Evolutionary conservation across 2,113 vertebrate species (phyloP).

Genomic region (Pterocles gutturalis): DNA sequence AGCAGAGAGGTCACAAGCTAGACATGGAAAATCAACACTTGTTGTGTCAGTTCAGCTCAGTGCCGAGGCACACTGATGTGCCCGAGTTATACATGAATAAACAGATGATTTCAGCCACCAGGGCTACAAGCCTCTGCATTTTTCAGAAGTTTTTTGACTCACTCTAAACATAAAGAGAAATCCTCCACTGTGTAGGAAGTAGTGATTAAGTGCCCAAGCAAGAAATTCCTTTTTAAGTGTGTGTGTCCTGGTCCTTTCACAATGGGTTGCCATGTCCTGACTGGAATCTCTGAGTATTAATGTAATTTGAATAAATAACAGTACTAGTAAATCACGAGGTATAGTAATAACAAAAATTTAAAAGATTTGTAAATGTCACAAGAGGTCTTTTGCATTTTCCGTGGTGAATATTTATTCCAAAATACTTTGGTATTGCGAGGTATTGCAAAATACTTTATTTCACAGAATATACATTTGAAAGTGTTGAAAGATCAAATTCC

Average conservation of each 20-base stretch:
- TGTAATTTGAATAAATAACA: neutral
- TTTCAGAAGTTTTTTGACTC: slow-evolving; percentile 54
- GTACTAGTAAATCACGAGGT: neutral
- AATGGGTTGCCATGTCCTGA: neutral
- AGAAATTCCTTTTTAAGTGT: neutral
- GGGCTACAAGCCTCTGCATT: slow-evolving; percentile 16
- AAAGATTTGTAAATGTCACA: neutral
- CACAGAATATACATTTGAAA: slow-evolving; percentile 9
- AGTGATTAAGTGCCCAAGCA: neutral
- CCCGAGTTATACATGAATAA: slow-evolving; percentile 63
- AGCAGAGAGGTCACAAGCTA: slow-evolving; percentile 45
- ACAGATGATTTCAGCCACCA: slow-evolving; percentile 46
- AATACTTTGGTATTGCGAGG: neutral
- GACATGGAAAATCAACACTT: slow-evolving; percentile 57
- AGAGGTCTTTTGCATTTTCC: neutral
- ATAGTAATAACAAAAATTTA: neutral
- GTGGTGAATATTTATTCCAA: neutral
- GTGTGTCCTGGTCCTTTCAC: neutral
- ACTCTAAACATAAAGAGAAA: neutral
- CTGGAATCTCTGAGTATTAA: neutral
- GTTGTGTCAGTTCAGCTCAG: slow-evolving; percentile 60
- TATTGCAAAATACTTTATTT: slow-evolving; percentile 21
- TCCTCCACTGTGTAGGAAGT: neutral
- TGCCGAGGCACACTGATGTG: slow-evolving; percentile 47
- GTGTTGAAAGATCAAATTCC: slow-evolving; percentile 69